These are phyloP conservation scores for Hyperopisus bebe DNA, from an alignment of 2,113 vertebrate genomes.

Conservation along the genomic window DNA sequence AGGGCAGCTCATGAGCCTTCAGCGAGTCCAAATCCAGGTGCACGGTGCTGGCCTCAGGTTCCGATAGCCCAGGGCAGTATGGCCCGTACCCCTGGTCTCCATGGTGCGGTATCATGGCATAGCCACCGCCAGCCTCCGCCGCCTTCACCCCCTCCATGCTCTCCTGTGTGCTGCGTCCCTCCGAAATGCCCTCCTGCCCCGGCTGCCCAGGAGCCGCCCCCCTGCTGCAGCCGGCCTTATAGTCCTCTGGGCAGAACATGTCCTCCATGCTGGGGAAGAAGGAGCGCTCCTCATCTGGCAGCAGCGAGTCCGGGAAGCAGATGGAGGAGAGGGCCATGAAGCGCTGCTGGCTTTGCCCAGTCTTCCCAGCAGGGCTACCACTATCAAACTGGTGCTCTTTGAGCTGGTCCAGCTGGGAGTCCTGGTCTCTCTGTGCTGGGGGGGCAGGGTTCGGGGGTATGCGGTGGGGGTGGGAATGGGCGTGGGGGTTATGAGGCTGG, in stretches of 20 bases:
- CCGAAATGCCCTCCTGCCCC: slow-evolving; percentile 49
- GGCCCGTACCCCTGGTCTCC: slow-evolving; percentile 61
- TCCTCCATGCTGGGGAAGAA: slow-evolving; percentile 92
- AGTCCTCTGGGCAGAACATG: slow-evolving; percentile 80
- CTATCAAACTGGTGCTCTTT: slow-evolving; percentile 69
- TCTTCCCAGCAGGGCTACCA: slow-evolving; percentile 63
- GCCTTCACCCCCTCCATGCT: slow-evolving; percentile 51
- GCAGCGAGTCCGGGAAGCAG: slow-evolving; percentile 81
- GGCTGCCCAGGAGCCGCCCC: slow-evolving; percentile 48
- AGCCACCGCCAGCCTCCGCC: slow-evolving; percentile 45
- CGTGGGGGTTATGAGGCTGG: slow-evolving; percentile 51
- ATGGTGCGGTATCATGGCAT: slow-evolving; percentile 65
- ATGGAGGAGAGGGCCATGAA: slow-evolving; percentile 78
- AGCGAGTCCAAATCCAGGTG: slow-evolving; percentile 66
- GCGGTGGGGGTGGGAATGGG: slow-evolving; percentile 50
- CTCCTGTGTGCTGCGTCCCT: slow-evolving; percentile 46
- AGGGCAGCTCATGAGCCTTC: slow-evolving; percentile 75
- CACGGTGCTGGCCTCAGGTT: slow-evolving; percentile 52
- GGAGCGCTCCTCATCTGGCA: slow-evolving; percentile 75
- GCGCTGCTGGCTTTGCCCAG: slow-evolving; percentile 51
- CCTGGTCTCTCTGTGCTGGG: slow-evolving; percentile 45
- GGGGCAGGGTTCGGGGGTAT: slow-evolving; percentile 44
- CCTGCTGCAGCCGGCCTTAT: slow-evolving; percentile 64
- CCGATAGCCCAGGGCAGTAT: slow-evolving; percentile 53
- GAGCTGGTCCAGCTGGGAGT: slow-evolving; percentile 55